These are phyloP conservation scores for Proisotoma minuta DNA, from an alignment of 2,888 invertebrate genomes.

Conservation along the genomic window DNA sequence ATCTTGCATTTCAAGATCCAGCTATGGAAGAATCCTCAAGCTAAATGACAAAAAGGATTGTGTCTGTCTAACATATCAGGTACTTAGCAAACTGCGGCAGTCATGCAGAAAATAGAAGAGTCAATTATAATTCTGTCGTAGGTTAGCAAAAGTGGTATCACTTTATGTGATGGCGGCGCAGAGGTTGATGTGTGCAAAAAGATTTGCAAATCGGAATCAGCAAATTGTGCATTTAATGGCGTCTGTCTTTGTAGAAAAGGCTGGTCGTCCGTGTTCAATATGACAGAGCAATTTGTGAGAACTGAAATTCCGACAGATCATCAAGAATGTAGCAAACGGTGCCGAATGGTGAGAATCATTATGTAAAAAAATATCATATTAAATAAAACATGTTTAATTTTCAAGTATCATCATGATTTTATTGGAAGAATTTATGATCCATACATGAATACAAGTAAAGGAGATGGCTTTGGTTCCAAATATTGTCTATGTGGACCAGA, in stretches of 20 bases:
- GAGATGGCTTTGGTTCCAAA: slow-evolving; percentile 23
- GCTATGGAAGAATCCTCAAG: slow-evolving; percentile 22
- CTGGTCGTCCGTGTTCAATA: slow-evolving; percentile 14
- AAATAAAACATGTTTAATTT: not conserved
- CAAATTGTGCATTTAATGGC: slow-evolving; percentile 30
- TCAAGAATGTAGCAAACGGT: slow-evolving; percentile 20
- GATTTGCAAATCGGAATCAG: slow-evolving; percentile 16
- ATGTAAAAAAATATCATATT: not conserved
- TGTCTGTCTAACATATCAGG: slow-evolving; percentile 22
- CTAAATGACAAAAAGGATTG: slow-evolving; percentile 13
- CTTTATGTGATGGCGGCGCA: slow-evolving; percentile 25
- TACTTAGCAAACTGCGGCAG: too few relatives aligned
- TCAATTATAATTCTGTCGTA: not conserved
- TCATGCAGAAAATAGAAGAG: not conserved
- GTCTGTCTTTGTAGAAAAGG: slow-evolving; percentile 22
- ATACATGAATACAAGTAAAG: not conserved
- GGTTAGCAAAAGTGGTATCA: slow-evolving; percentile 22
- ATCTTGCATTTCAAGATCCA: slow-evolving; percentile 20
- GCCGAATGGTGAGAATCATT: slow-evolving; percentile 11
- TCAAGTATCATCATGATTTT: slow-evolving; percentile 23
- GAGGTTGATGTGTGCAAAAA: slow-evolving; percentile 22
- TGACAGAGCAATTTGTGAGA: slow-evolving; percentile 7
- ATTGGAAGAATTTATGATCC: slow-evolving; percentile 20
- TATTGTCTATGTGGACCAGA: slow-evolving; percentile 15
- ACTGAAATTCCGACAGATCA: slow-evolving; percentile 19